Evolutionary conservation across 2,113 vertebrate genomes (phyloP), one percentile per base, ranked within the genome.

Genomic region (Salvelinus namaycush): DNA sequence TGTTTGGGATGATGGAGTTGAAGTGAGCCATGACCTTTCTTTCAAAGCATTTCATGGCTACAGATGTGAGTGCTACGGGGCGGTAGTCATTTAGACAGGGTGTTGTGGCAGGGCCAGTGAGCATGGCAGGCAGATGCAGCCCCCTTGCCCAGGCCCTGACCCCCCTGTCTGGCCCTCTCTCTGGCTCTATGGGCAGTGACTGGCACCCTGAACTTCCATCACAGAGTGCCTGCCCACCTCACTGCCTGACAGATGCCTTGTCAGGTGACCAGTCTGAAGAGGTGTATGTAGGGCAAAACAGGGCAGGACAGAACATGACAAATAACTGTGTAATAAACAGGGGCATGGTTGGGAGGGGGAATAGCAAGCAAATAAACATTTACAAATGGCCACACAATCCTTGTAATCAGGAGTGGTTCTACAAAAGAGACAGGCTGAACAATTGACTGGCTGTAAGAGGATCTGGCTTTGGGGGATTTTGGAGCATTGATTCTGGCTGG

Each of bases 371-470:
- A 90, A 77, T 89, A 92, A 94, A 93, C 92, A 93, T 93, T 95
- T 94, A 88, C 91, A 92, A 93, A 91, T 93, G 93, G 92, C 86
- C 89, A 85, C 92, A 88, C 92, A 93, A 95, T 82, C 93, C 93
- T 96, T 96, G 95, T 95, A 94, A 95, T 95, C 92, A 96, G 93
- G 88, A 94, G 93, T 89, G 93, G 92, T 90, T 93, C 89, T 92
- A 95, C 91, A 94, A 95, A 95, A 94, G 91, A 92, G 87, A 85
- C 74, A 69, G 59, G 1, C 82, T 96, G 90, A 96, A 96, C 95
- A 95, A 96, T 95, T 92, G 92, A 96, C 94, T 89, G 92, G 83
- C 87, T 86, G 90, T 93, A 94, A 93, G 89, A 87, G 88, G 87
- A 92, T 91, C 92, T 83, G 39, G 87, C 90, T 93, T 92, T 87